These are phyloP conservation scores for Scortum barcoo DNA, from an alignment of 2,113 vertebrate genomes.

Conservation along the genomic window DNA sequence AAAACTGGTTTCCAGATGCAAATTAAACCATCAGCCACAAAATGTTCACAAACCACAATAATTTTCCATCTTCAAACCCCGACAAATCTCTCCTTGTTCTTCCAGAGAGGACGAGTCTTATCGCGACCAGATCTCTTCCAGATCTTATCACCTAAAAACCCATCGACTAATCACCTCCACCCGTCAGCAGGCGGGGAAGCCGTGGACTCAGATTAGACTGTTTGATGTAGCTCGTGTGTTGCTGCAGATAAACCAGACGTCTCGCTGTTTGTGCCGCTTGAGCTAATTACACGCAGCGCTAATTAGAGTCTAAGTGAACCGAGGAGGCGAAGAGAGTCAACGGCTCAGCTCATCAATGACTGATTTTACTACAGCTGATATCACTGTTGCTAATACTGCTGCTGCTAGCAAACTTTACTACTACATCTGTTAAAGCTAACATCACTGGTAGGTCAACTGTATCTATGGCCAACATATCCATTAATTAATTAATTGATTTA, in stretches of 20 bases:
- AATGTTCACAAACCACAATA: background rate
- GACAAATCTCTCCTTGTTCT: background rate
- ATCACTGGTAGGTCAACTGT: background rate
- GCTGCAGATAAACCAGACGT: constrained; percentile 26
- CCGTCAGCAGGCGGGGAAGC: background rate
- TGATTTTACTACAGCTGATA: background rate
- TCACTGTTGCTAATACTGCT: background rate
- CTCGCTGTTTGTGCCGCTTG: background rate
- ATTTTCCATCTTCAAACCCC: background rate
- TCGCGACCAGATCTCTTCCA: background rate
- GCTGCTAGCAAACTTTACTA: background rate
- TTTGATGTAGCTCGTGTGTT: constrained; percentile 9
- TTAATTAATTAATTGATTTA: no score
- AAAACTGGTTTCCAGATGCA: background rate
- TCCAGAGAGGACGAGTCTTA: background rate
- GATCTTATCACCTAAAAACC: constrained; percentile 3
- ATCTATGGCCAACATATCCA: no score
- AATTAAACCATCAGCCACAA: background rate
- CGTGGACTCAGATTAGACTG: background rate
- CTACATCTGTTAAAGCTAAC: background rate
- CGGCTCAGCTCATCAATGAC: background rate
- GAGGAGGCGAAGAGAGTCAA: background rate
- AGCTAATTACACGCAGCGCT: constrained; percentile 15
- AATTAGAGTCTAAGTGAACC: constrained; percentile 31
- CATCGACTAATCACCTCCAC: background rate